These are phyloP conservation scores for Piprites chloris DNA, from an alignment of 2,113 vertebrate genomes.

Conservation along the genomic window DNA sequence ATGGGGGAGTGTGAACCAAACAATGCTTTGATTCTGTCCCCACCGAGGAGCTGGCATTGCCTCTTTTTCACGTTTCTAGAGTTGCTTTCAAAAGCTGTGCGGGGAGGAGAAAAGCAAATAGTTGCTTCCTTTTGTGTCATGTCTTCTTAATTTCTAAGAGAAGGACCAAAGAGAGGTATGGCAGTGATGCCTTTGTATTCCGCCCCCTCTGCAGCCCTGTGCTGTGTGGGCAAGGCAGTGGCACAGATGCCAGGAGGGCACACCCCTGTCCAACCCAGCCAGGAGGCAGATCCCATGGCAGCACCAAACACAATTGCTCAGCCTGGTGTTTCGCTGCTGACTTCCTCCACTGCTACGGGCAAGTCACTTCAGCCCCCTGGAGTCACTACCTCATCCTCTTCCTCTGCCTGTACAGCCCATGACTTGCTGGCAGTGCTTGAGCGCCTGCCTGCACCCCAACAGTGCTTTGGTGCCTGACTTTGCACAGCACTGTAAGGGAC, in stretches of 20 bases:
- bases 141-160: conserved; percentile 23
- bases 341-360: neutral
- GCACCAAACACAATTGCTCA: neutral
- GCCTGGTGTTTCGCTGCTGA: neutral
- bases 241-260: neutral
- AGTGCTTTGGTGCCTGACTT: neutral
- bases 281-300: neutral
- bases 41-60: neutral
- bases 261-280: neutral
- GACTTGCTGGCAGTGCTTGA: neutral
- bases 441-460: neutral
- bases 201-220: neutral
- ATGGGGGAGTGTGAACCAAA: conserved; percentile 26
- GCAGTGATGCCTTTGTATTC: neutral
- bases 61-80: conserved; percentile 29
- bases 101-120: conserved; percentile 33
- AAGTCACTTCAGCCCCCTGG: neutral
- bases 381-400: neutral
- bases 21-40: conserved; percentile 35
- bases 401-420: neutral
- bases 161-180: neutral
- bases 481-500: neutral
- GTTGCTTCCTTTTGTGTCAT: neutral
- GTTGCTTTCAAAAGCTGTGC: neutral
- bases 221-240: neutral